Percentiles rank a stretch among this genome's conserved stretches.
phyloP scores from a whole-genome alignment of 1,140 invertebrate species.

The Cydia splendana region DNA sequence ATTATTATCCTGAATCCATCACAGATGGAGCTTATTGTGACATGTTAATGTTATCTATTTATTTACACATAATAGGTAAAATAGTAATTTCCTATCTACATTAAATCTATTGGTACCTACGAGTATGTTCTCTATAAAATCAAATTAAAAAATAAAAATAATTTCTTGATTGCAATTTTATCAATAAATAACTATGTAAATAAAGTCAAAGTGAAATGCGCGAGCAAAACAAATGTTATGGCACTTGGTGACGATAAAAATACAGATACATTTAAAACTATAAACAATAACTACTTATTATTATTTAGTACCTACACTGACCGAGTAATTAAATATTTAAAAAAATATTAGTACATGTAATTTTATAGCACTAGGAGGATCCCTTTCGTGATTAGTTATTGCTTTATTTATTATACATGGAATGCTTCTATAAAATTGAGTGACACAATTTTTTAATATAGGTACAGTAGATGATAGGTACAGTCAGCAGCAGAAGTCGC shows the following conservation, averaged over 20 bases:
- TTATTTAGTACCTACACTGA: background rate
- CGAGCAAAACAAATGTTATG: constrained; percentile 7
- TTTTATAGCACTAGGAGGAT: background rate
- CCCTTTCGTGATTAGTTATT: constrained; percentile 9
- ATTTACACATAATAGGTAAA: constrained; percentile 44
- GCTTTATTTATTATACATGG: background rate
- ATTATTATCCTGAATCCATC: constrained; percentile 47
- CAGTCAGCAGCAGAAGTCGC: too few species aligned
- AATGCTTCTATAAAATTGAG: background rate
- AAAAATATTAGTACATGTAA: background rate
- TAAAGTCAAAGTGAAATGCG: background rate
- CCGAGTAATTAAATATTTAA: background rate
- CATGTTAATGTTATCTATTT: constrained; percentile 42
- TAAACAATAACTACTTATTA: constrained; percentile 5
- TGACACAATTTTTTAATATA: too few species aligned
- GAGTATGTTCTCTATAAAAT: constrained; percentile 1
- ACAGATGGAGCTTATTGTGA: constrained; percentile 58
- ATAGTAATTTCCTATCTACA: constrained; percentile 46
- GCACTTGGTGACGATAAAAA: constrained; percentile 15
- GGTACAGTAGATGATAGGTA: too few species aligned
- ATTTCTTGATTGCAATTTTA: constrained; percentile 23
- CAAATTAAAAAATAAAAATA: constrained; percentile 18
- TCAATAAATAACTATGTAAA: constrained; percentile 21
- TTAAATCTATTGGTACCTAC: constrained; percentile 46
- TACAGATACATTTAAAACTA: background rate